Evolutionary conservation across 2,888 invertebrate species (phyloP).

Genomic region (Melinopterus prodromus): DNA sequence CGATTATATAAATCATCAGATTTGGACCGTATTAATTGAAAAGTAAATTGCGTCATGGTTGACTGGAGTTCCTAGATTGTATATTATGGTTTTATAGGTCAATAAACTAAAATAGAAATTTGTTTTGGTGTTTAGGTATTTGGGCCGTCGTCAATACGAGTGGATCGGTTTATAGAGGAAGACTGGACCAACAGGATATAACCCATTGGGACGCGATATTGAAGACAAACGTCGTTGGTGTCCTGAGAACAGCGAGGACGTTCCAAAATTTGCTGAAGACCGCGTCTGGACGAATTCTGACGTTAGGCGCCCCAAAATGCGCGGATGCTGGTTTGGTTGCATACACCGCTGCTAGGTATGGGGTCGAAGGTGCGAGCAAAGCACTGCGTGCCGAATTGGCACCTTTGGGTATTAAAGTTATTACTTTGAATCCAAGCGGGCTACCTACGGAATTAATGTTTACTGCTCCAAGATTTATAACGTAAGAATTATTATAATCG

Average conservation of each 20-base stretch:
- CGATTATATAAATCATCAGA: neutral
- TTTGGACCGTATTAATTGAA: neutral
- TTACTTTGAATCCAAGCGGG: conserved; percentile 77
- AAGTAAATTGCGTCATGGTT: neutral
- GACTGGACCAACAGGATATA: conserved; percentile 73
- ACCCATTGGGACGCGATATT: conserved; percentile 76
- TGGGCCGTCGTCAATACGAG: conserved; percentile 88
- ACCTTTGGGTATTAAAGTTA: conserved; percentile 76
- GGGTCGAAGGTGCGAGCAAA: conserved; percentile 82
- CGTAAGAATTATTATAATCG: conserved; percentile 50
- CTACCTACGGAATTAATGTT: conserved; percentile 72
- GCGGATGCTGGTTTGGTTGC: conserved; percentile 44
- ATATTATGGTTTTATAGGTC: neutral
- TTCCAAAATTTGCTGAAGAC: conserved; percentile 76
- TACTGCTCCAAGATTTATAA: conserved; percentile 68
- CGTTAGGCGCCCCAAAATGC: conserved; percentile 67
- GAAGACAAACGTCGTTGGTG: conserved; percentile 75
- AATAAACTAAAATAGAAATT: conserved; percentile 4
- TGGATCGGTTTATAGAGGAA: conserved; percentile 77
- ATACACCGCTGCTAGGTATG: conserved; percentile 70
- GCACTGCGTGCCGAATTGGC: conserved; percentile 75
- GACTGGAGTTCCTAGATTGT: neutral
- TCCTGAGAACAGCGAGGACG: conserved; percentile 76
- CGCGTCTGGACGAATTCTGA: conserved; percentile 73
- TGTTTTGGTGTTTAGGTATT: conserved; percentile 65